These are phyloP conservation scores for Papilio glaucus DNA, from an alignment of 1,140 invertebrate species.

Conservation along the genomic window DNA sequence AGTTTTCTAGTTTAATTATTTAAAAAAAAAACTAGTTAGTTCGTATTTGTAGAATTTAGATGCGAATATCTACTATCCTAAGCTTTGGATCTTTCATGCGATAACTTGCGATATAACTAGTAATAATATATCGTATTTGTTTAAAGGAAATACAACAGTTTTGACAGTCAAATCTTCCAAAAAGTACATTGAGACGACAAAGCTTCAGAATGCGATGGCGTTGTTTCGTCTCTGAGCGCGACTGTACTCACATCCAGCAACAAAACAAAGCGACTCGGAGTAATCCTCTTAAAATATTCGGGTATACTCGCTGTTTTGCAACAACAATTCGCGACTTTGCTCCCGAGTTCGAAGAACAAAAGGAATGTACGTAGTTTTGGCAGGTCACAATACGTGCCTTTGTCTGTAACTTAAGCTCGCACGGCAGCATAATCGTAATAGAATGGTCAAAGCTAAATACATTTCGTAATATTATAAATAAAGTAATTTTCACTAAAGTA, in stretches of 20 bases:
- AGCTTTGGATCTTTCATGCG: too few species aligned
- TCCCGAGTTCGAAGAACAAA: conserved; percentile 13
- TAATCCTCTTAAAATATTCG: conserved; percentile 36
- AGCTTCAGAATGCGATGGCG: not conserved
- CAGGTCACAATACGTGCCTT: conserved; percentile 9
- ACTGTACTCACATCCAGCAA: conserved; percentile 26
- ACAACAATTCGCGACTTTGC: conserved; percentile 21
- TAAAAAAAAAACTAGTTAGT: too few species aligned
- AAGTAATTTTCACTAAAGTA: not conserved
- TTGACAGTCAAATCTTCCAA: not conserved
- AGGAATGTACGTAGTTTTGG: conserved; percentile 24
- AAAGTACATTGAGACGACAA: conserved; percentile 1
- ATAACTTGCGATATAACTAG: too few species aligned
- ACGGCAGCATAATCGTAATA: not conserved
- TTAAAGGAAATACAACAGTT: conserved; percentile 4
- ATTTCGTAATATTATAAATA: not conserved
- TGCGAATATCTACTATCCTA: too few species aligned
- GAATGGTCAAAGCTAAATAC: not conserved
- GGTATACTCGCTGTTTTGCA: conserved; percentile 28
- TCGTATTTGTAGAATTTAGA: too few species aligned
- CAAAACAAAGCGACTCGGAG: conserved; percentile 28
- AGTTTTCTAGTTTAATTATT: too few species aligned
- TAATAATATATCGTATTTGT: not conserved
- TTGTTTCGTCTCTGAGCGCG: not conserved
- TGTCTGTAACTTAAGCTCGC: not conserved